These are phyloP conservation scores for Botrylloides violaceus DNA, from an alignment of 23 tunicate species.

Conservation along the genomic window DNA sequence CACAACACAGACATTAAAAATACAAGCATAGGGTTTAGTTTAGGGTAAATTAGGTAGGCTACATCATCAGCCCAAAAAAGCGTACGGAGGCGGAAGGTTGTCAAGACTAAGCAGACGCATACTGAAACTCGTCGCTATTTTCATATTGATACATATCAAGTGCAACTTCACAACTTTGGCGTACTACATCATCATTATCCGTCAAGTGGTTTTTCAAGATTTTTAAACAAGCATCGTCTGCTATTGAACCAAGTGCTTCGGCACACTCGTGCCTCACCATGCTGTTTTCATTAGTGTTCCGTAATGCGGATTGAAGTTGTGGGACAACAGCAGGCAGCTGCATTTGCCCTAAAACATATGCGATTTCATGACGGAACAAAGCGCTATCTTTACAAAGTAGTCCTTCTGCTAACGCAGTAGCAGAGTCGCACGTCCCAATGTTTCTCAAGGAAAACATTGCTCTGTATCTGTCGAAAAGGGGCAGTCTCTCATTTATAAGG, in stretches of 20 bases:
- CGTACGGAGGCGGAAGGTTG: too few relatives aligned
- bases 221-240: conserved; percentile 45
- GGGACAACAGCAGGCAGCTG: conserved; percentile 49
- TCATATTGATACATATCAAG: conserved; percentile 91
- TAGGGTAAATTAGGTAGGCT: too few relatives aligned
- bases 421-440: conserved; percentile 52
- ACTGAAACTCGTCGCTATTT: conserved; percentile 56
- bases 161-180: conserved; percentile 98
- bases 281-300: conserved; percentile 44
- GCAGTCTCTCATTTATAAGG: conserved; percentile 19
- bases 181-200: conserved; percentile 46
- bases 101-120: conserved; percentile 23
- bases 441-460: conserved; percentile 97
- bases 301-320: conserved; percentile 29
- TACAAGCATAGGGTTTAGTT: too few relatives aligned
- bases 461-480: conserved; percentile 85
- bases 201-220: conserved; percentile 27
- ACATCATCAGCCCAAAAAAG: too few relatives aligned
- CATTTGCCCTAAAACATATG: conserved; percentile 93
- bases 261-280: conserved; percentile 98
- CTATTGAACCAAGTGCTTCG: conserved; percentile 90
- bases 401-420: conserved; percentile 54
- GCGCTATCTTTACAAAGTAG: conserved; percentile 68
- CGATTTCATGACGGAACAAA: conserved; percentile 89
- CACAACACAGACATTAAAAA: too few relatives aligned